Conservation (phyloP, 2,888 invertebrate species). For the Criorhina ranunculi region DNA sequence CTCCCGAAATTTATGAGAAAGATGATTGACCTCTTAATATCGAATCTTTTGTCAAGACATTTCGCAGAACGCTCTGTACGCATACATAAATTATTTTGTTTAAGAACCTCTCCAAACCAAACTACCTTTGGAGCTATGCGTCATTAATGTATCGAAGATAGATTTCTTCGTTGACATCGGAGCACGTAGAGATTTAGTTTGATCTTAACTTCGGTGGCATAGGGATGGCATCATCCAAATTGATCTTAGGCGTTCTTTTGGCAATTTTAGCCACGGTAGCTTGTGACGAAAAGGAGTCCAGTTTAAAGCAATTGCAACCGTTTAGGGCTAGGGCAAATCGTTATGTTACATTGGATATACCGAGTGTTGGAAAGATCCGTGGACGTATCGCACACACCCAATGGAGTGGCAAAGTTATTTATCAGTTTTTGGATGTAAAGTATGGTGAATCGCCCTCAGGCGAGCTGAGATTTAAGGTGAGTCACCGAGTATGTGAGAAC, state of each 20-base stretch:
- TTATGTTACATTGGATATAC: slow-evolving; percentile 78
- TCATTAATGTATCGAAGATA: slow-evolving; percentile 3
- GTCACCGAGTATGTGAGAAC: slow-evolving; percentile 1
- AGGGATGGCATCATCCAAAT: slow-evolving; percentile 29
- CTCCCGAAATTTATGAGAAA: background rate
- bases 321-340: slow-evolving; percentile 18
- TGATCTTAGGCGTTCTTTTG: slow-evolving; percentile 19
- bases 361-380: slow-evolving; percentile 80
- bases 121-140: background rate
- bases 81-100: background rate
- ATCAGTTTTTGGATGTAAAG: slow-evolving; percentile 83
- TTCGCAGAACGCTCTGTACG: background rate
- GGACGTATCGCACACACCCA: slow-evolving; percentile 80
- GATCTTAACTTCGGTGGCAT: slow-evolving; percentile 6
- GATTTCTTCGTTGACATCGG: slow-evolving; percentile 10
- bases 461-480: slow-evolving; percentile 82
- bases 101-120: slow-evolving; percentile 1
- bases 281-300: background rate
- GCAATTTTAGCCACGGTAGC: background rate
- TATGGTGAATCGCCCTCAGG: slow-evolving; percentile 83
- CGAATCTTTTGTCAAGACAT: background rate
- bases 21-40: slow-evolving; percentile 13
- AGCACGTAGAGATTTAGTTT: slow-evolving; percentile 1
- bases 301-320: background rate
- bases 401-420: slow-evolving; percentile 80